Conservation (phyloP, 2,797 vertebrate genomes). For the Sphenodon punctatus region DNA sequence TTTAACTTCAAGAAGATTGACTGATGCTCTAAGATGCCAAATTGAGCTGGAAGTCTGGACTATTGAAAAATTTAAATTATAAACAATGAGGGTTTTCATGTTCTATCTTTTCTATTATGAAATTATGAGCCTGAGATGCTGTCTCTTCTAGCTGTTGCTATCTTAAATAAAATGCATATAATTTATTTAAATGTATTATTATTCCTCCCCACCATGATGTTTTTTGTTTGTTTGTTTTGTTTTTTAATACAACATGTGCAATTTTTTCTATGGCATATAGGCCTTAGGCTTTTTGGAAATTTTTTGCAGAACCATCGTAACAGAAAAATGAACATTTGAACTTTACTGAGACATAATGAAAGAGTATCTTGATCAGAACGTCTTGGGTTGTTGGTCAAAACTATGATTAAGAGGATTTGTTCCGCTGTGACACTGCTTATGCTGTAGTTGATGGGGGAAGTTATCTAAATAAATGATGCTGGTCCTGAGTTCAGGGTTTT, state of each 20-base stretch:
- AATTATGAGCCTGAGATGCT: accelerated
- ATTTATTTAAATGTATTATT: neutral
- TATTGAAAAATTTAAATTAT: neutral
- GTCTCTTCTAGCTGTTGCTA: neutral
- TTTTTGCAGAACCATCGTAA: neutral
- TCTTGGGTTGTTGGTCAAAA: neutral
- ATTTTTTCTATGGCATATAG: neutral
- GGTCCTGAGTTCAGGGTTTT: neutral
- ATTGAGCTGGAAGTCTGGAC: neutral
- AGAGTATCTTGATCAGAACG: neutral
- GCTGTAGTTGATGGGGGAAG: neutral
- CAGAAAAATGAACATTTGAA: neutral
- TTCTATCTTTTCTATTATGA: neutral
- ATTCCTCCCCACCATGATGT: neutral
- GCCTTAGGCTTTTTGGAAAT: accelerated
- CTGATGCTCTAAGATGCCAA: neutral
- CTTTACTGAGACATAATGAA: neutral
- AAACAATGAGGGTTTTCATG: neutral
- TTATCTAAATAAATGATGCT: neutral
- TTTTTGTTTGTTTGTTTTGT: accelerated
- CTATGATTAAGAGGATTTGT: neutral
- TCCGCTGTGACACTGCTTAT: neutral
- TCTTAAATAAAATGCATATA: neutral
- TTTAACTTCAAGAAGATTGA: neutral
- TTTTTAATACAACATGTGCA: neutral